These are phyloP conservation scores for Perccottus glenii DNA, from an alignment of 2,113 vertebrate genomes.

Conservation along the genomic window DNA sequence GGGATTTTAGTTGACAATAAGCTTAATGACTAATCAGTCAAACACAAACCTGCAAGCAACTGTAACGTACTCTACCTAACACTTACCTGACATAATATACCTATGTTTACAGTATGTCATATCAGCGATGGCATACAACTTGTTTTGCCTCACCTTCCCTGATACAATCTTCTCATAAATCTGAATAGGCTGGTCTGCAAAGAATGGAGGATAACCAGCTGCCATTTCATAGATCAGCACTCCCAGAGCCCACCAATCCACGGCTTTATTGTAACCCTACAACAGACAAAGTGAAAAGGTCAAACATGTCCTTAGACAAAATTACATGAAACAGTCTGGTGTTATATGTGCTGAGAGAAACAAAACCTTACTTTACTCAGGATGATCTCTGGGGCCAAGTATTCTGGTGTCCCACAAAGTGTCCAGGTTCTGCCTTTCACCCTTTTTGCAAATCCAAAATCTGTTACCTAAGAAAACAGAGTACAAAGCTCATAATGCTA, in stretches of 20 bases:
- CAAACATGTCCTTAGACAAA: not conserved
- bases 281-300: constrained; percentile 20
- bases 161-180: constrained; percentile 98
- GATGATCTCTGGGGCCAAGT: constrained; percentile 93
- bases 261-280: constrained; percentile 94
- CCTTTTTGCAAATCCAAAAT: constrained; percentile 95
- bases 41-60: too few relatives aligned
- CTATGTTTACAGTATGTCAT: not conserved
- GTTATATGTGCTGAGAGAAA: not conserved
- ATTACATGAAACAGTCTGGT: not conserved
- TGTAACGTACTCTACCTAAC: too few relatives aligned
- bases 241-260: constrained; percentile 95
- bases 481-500: not conserved
- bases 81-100: too few relatives aligned
- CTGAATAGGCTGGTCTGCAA: constrained; percentile 95
- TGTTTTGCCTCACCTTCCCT: constrained; percentile 84
- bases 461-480: constrained; percentile 83
- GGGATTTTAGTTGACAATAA: too few relatives aligned
- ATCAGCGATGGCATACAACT: not conserved
- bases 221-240: constrained; percentile 97
- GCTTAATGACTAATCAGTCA: too few relatives aligned
- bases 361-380: constrained; percentile 85
- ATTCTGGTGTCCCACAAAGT: constrained; percentile 92
- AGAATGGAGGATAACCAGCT: constrained; percentile 93
- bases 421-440: constrained; percentile 96